These are phyloP conservation scores for Chloroceryle inda DNA, from an alignment of 2,797 vertebrate genomes.

Conservation along the genomic window DNA sequence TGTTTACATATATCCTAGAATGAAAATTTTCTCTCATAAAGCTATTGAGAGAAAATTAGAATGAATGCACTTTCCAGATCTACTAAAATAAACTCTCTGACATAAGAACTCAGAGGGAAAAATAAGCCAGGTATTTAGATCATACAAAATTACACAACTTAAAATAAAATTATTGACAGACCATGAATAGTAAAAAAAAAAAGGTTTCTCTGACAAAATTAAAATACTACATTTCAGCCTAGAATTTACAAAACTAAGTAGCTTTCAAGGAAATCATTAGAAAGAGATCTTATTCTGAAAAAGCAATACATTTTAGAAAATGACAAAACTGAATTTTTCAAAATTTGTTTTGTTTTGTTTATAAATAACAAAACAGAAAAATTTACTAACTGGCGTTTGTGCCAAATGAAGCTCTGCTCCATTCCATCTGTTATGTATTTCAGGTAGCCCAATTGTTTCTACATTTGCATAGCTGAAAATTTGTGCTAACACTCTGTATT, in stretches of 20 bases:
- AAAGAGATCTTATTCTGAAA: not conserved
- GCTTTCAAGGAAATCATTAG: not conserved
- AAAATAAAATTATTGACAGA: not conserved
- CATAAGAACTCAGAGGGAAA: not conserved
- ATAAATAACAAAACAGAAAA: not conserved
- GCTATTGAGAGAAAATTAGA: not conserved
- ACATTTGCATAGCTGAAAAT: not conserved
- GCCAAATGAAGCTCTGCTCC: not conserved
- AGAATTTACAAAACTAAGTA: not conserved
- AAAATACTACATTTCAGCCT: not conserved
- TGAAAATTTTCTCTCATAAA: not conserved
- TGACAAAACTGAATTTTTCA: not conserved
- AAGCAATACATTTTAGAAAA: not conserved
- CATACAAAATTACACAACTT: fast-evolving
- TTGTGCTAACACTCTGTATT: not conserved
- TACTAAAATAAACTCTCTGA: not conserved
- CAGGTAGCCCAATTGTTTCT: not conserved
- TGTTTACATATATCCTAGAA: not conserved
- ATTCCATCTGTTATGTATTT: not conserved
- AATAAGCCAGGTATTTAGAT: not conserved
- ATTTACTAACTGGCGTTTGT: not conserved
- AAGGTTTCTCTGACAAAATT: not conserved
- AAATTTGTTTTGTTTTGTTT: not conserved
- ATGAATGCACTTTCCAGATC: not conserved
- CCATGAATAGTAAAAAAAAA: not conserved